Evolutionary conservation across 2,888 invertebrate genomes (phyloP).

Genomic region (Meta bourneti): DNA sequence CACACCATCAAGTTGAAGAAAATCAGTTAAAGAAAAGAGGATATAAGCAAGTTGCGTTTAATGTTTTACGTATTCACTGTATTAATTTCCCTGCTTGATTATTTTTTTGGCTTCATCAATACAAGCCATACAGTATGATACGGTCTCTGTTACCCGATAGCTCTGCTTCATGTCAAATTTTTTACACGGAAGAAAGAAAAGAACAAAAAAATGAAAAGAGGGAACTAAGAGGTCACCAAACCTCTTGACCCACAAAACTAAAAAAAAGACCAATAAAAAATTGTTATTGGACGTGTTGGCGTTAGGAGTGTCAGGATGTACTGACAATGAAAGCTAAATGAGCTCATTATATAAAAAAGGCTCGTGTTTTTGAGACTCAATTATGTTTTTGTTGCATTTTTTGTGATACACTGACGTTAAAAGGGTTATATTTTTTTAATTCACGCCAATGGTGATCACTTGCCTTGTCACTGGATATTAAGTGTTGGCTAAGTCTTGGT

Average conservation of each 20-base stretch:
- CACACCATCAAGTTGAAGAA: no score
- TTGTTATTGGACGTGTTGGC: slow-evolving; percentile 37
- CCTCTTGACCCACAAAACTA: slow-evolving; percentile 63
- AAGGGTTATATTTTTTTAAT: slow-evolving; percentile 28
- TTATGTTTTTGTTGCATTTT: slow-evolving; percentile 26
- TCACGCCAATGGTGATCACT: neutral
- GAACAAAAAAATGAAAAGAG: slow-evolving; percentile 2
- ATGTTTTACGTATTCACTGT: no score
- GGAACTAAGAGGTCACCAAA: slow-evolving; percentile 38
- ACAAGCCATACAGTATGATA: neutral
- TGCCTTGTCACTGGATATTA: neutral
- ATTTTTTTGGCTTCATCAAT: neutral
- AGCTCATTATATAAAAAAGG: slow-evolving; percentile 64
- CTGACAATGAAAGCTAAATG: slow-evolving; percentile 68
- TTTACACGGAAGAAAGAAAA: neutral
- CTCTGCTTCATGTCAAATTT: slow-evolving; percentile 51
- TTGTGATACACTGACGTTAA: slow-evolving; percentile 46
- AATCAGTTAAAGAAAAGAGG: no score
- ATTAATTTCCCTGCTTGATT: no score
- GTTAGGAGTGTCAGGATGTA: slow-evolving; percentile 63
- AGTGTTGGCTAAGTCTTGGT: no score
- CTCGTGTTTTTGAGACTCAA: neutral
- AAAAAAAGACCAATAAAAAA: slow-evolving; percentile 16
- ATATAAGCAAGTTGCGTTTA: no score
- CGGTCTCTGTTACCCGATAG: slow-evolving; percentile 18